These are phyloP conservation scores for Dynastes maya DNA, from an alignment of 2,888 invertebrate genomes.

Conservation along the genomic window DNA sequence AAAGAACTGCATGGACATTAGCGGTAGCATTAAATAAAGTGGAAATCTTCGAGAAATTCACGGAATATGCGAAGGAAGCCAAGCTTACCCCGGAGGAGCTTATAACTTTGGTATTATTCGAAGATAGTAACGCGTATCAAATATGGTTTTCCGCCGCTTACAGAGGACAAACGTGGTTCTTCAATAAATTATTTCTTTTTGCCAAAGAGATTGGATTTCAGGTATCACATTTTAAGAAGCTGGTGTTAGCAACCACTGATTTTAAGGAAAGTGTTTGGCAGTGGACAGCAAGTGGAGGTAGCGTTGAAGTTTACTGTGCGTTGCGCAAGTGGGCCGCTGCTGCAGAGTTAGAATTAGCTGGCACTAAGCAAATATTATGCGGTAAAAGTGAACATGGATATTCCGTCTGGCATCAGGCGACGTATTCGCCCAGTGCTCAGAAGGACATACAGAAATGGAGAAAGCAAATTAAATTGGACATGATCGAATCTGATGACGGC, in stretches of 20 bases:
- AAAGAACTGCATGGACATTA: background rate
- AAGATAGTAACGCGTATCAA: background rate
- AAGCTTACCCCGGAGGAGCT: background rate
- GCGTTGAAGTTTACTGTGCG: background rate
- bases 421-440: background rate
- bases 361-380: background rate
- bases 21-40: background rate
- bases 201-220: background rate
- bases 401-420: background rate
- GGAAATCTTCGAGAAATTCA: background rate
- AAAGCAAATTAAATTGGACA: background rate
- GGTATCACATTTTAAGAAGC: no score
- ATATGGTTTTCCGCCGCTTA: background rate
- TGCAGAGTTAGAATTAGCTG: background rate
- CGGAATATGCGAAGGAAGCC: background rate
- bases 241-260: no score
- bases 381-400: background rate
- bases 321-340: background rate
- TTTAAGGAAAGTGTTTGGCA: background rate
- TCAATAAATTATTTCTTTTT: no score
- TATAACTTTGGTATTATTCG: background rate
- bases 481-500: background rate
- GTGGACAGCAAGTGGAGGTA: background rate
- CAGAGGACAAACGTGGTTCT: background rate
- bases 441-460: background rate